Percentiles rank a stretch among this genome's conserved stretches.
phyloP scores from a whole-genome alignment of 2,797 vertebrate species.

The Scyliorhinus canicula region DNA sequence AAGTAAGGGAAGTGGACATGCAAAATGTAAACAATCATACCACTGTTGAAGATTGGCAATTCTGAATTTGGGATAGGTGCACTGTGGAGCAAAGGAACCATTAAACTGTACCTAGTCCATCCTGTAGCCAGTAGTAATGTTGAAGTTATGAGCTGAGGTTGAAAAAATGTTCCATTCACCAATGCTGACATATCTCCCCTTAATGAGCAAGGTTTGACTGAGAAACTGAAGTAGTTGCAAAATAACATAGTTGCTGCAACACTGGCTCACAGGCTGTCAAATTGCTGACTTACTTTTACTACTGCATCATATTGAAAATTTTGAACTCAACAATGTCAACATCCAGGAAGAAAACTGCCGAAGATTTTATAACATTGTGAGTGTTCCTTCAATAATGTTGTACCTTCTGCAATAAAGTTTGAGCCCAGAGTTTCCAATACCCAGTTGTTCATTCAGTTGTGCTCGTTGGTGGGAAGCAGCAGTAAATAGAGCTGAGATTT shows the following conservation, averaged over 20 bases:
- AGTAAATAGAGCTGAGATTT: neutral
- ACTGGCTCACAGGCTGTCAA: neutral
- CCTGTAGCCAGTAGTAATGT: neutral
- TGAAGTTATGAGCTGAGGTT: neutral
- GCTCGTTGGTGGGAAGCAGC: neutral
- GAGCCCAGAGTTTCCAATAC: neutral
- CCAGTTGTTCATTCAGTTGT: neutral
- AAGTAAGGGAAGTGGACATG: neutral
- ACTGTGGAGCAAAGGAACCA: neutral
- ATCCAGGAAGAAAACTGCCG: neutral
- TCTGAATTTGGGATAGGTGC: no score
- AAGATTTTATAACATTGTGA: neutral
- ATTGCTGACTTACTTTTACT: neutral
- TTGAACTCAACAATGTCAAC: neutral
- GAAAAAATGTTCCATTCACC: neutral
- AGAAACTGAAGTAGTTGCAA: neutral
- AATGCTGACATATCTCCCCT: neutral
- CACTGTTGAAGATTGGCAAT: neutral
- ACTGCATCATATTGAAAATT: neutral
- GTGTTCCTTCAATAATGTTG: neutral
- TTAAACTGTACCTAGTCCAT: neutral
- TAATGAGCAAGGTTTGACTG: neutral
- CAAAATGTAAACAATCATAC: neutral
- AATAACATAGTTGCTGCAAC: neutral
- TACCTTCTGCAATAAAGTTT: neutral